Conservation (phyloP, 1,140 invertebrate genomes). For the Drosophila yakuba region DNA sequence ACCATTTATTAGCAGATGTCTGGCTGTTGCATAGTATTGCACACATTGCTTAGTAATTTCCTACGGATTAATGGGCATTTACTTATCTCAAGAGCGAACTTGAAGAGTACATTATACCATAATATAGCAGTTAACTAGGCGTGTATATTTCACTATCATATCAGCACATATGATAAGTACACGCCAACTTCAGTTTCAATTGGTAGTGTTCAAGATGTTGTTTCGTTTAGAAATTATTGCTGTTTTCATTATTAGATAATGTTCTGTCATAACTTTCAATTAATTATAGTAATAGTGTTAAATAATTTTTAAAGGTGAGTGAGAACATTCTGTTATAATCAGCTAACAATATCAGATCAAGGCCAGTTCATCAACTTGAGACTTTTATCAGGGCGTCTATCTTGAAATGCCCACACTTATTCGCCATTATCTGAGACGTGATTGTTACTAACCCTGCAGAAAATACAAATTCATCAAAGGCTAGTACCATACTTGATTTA, state of each 20-base stretch:
- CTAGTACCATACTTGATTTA: constrained; percentile 32
- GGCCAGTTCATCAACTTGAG: constrained; percentile 10
- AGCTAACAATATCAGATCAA: constrained; percentile 24
- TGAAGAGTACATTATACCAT: neutral
- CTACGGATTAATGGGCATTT: neutral
- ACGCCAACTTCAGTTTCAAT: neutral
- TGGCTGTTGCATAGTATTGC: neutral
- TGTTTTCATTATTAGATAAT: constrained; percentile 9
- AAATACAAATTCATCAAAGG: constrained; percentile 3
- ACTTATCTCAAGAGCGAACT: constrained; percentile 12
- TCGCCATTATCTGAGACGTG: constrained; percentile 18
- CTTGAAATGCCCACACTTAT: constrained; percentile 15
- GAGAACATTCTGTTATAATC: neutral
- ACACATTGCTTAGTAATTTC: constrained; percentile 12
- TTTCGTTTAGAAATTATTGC: neutral
- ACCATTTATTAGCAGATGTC: neutral
- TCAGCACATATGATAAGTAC: neutral
- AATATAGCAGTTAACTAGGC: constrained; percentile 3
- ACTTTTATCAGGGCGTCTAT: constrained; percentile 34
- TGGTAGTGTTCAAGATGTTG: too few relatives aligned
- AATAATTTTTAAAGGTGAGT: neutral
- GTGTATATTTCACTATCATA: constrained; percentile 1
- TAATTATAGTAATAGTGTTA: neutral
- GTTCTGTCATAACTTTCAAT: neutral
- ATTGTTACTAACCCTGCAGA: constrained; percentile 23